Conservation (phyloP, 2,797 vertebrate species). For the Clarias laeviceps region DNA sequence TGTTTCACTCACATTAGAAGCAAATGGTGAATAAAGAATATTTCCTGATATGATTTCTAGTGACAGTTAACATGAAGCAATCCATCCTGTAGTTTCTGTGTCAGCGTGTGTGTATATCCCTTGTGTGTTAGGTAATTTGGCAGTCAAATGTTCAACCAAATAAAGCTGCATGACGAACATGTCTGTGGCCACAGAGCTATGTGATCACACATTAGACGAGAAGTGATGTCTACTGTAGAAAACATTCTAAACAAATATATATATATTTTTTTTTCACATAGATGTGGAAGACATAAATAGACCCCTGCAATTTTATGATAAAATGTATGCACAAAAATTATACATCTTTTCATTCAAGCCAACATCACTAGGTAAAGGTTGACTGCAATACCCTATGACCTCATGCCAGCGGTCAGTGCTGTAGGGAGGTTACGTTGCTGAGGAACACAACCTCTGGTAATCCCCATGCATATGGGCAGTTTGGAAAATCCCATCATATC, state of each 20-base stretch:
- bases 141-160: conserved; percentile 36
- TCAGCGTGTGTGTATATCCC: not conserved
- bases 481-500: too few relatives aligned
- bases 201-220: not conserved
- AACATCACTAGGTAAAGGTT: too few relatives aligned
- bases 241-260: not conserved
- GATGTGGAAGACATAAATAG: too few relatives aligned
- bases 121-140: conserved; percentile 20
- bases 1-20: not conserved
- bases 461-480: too few relatives aligned
- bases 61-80: not conserved
- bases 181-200: not conserved
- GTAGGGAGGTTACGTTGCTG: too few relatives aligned
- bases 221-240: not conserved
- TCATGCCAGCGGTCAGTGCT: too few relatives aligned
- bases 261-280: too few relatives aligned
- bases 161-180: conserved; percentile 1
- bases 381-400: too few relatives aligned
- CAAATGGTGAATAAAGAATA: not conserved
- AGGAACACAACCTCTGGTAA: too few relatives aligned
- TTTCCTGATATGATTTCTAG: not conserved
- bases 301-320: too few relatives aligned
- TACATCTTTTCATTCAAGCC: too few relatives aligned
- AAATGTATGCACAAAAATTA: too few relatives aligned
- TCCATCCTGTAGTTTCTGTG: not conserved